Base-by-base conservation (phyloP, 2,888 invertebrate genomes). In the Sinohyriopsis cumingii region DNA sequence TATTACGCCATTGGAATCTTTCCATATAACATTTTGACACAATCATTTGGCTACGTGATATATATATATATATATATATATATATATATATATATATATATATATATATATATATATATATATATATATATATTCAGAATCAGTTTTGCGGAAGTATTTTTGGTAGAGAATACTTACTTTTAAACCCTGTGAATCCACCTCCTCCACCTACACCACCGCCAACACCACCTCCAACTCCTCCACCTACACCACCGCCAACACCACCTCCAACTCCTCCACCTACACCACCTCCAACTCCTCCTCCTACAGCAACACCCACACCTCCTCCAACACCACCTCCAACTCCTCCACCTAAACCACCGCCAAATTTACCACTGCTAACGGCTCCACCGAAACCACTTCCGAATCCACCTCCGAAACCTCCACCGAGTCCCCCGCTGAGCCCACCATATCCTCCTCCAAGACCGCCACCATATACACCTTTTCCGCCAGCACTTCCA, bases 341-440 rank as follows among this genome's bases (percentile, higher is more conserved):
- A 1, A 9, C 6, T 12, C 53, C 63, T 18, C 25, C 25, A 22
- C 63, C 22, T 7, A 20, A 5, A 20, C 63, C 63, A 24, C 9
- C 9, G 12, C 45, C 45, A 33, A 7, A 9, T 12, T 12, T 12
- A 45, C 12, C 45, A 12, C 45, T 12, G 12, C 45, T 12, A 45
- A 9, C 45, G 12, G 12, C 55, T 19, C 4, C 45, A 12, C 63
- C 63, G 1, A 7, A 3, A 22, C 64, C 61, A 3, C 55, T 45
- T 24, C 28, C 54, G 18, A 66, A 67, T 12, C 71, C 15, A 7
- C 54, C 68, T 18, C 33, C 54, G 3, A 45, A 54, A 1, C 61
- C 63, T 25, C 71, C 71, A 1, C 55, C 54, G 20, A 59, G 55
- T n/a, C 66, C 53, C 22, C 57, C 24, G 28, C 59, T 57, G 33